Base-by-base conservation (phyloP, 2,888 invertebrate species). In the Carcina quercana region DNA sequence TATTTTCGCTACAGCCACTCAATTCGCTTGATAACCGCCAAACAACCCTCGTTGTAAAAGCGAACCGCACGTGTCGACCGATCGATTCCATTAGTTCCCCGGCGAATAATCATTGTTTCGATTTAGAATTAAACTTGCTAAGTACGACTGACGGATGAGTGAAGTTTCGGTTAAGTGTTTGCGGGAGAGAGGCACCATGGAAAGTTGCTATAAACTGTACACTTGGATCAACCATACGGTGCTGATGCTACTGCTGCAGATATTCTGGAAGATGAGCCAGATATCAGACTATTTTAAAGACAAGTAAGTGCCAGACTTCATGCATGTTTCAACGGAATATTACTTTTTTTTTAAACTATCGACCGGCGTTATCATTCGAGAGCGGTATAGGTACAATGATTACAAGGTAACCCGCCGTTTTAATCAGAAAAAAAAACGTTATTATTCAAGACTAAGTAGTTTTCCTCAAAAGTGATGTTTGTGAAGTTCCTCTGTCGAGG, bases 221-320 rank as follows among this genome's bases (percentile, higher is more conserved):
- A 75, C 79, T 45, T 82, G 80, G 83, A 68, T 83, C 45, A 79
- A 76, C 59, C 70, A 82, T 43, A 76, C 79, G 8, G 45, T 82
- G 45, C 56, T 83, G 47, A 82, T 82, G 82, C 56, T 82, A 52
- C 59, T 82, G 32, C 68, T 82, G 40, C 82, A 83, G 58, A 79
- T 82, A 50, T 73, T 83, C 54, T 83, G 83, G 83, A 83, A 83
- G 59, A 70, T 82, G 49, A 79, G 70, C 60, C 83, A 83, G 56
- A 70, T 83, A 56, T 72, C 79, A 37, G 75, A 80, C 59, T 83
- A 62, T 51, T 79, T 83, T 40, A 74, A 61, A 41, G 74, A 71
- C 52, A 76, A 75, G 83, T 83, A 43, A 82, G 83, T 74, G 50
- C 34, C 30, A n/a, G n/a, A n/a, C n/a, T n/a, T n/a, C n/a, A n/a